Evolutionary conservation across 1,140 invertebrate genomes (phyloP).

Genomic region (Neodiprion fabricii): DNA sequence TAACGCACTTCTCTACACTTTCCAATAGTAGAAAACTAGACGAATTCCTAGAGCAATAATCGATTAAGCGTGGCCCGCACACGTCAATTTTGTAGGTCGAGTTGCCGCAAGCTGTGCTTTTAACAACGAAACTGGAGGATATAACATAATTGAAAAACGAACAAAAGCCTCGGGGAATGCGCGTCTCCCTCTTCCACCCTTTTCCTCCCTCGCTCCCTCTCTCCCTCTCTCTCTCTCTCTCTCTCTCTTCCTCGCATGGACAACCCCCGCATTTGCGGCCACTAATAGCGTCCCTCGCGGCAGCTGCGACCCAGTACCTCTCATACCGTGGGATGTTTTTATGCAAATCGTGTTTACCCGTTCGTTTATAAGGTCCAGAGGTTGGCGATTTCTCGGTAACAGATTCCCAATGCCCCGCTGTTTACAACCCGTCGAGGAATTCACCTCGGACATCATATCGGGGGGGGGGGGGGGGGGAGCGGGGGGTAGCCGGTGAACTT

Average conservation of each 20-base stretch:
- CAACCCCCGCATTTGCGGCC: slow-evolving; percentile 17
- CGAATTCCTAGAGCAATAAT: too few relatives aligned
- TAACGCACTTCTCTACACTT: too few relatives aligned
- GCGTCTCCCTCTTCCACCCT: not conserved
- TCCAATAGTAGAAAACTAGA: too few relatives aligned
- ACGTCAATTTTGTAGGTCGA: too few relatives aligned
- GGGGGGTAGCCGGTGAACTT: not conserved
- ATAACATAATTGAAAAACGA: too few relatives aligned
- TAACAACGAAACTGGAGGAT: too few relatives aligned
- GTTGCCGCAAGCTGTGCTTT: too few relatives aligned
- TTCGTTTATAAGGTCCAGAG: not conserved
- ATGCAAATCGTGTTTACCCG: slow-evolving; percentile 1
- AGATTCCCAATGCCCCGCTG: slow-evolving; percentile 31
- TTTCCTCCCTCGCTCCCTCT: slow-evolving; percentile 27
- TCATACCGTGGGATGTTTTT: not conserved
- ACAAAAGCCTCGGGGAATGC: too few relatives aligned
- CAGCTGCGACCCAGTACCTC: not conserved
- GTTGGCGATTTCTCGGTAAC: slow-evolving; percentile 17
- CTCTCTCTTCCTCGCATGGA: slow-evolving; percentile 21
- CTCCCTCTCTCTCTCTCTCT: slow-evolving; percentile 26
- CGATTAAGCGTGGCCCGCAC: too few relatives aligned
- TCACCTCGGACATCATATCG: slow-evolving; percentile 16
- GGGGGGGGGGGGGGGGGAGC: not conserved
- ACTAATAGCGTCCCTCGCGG: not conserved
- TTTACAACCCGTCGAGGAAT: slow-evolving; percentile 24